Evolutionary conservation across 2,888 invertebrate genomes (phyloP), one percentile per base, ranked within the genome.

Genomic region (Drosophila meridionalis): DNA sequence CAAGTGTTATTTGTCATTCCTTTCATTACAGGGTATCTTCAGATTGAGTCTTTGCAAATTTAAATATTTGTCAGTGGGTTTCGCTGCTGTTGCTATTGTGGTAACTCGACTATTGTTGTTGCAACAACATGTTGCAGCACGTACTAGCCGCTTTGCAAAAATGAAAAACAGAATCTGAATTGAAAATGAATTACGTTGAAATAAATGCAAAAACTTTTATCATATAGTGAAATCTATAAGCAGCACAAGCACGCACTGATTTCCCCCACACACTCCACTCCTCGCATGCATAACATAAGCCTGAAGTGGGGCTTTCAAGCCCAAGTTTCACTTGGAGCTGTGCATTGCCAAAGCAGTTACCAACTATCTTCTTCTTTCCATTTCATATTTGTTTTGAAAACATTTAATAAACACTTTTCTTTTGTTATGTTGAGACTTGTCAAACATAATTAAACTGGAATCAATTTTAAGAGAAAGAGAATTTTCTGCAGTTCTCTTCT

Each of bases 161-260:
- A 62, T 56, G 43, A 74, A 82, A 80, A 72, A 64, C 63, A 67
- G 58, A 80, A 71, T 76, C 80, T 75, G 87, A 82, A 89, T 89
- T 77, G 77, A 89, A 85, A 87, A 86, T 87, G 73, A 89, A 82
- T 77, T 82, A 67, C 70, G 62, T 58, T 73, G 78, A 76, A 86
- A 85, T 71, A 65, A 76, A 83, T 88, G 83, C 82, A 90, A 82
- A 52, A 86, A 81, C 73, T 77, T 63, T 76, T 83, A 90, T 88
- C 89, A 76, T 72, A 74, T 77, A 80, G 81, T 78, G 83, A 88
- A 84, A 90, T 90, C 89, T 76, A 79, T 85, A 89, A 84, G 58
- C 61, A 65, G 69, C 69, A 78, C 55, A 50, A 26, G 42, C 80
- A 76, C 62, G 76, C 65, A 78, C 60, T 48, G n/a, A 53, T 30